A percentile compares a stretch with the other conserved stretches of the same genome.
These are phyloP conservation scores for Galemys pyrenaicus DNA, from an alignment of 2,113 vertebrate genomes.

Conservation along the genomic window DNA sequence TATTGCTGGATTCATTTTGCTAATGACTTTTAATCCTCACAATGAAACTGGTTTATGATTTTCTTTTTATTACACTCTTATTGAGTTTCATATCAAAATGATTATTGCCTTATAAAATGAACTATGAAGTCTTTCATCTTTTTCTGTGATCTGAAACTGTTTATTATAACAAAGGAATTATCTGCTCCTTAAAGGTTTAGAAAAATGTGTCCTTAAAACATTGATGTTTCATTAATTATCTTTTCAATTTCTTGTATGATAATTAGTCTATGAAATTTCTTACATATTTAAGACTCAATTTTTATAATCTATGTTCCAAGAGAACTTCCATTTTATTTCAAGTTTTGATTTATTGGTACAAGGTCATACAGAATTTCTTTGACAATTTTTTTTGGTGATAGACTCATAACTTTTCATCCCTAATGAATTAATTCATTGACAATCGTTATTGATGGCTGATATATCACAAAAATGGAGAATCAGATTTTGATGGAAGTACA, in stretches of 20 bases:
- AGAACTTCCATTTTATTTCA: constrained; percentile 3
- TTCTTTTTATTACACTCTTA: constrained; percentile 43
- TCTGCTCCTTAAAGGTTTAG: constrained; percentile 1
- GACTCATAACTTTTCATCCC: not conserved
- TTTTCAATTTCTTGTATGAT: not conserved
- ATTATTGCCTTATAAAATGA: constrained; percentile 54
- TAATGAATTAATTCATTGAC: not conserved
- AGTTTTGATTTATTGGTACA: not conserved
- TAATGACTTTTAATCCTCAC: constrained; percentile 30
- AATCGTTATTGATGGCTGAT: not conserved
- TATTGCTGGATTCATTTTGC: constrained; percentile 39
- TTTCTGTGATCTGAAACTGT: constrained; percentile 2
- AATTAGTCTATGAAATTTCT: constrained; percentile 3
- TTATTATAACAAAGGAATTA: not conserved
- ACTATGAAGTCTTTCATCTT: constrained; percentile 18
- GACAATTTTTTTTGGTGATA: not conserved
- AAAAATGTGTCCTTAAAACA: constrained; percentile 32
- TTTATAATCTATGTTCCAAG: not conserved
- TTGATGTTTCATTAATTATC: not conserved
- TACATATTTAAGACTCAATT: not conserved
- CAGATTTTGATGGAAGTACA: not conserved
- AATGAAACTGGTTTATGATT: constrained; percentile 42
- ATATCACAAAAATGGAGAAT: not conserved
- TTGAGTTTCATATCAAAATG: constrained; percentile 52
- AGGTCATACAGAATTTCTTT: not conserved